A percentile compares a stretch with the other conserved stretches of the same genome.
Evolutionary conservation across 1,140 invertebrate genomes (phyloP).

Genomic region (Magallana angulata): DNA sequence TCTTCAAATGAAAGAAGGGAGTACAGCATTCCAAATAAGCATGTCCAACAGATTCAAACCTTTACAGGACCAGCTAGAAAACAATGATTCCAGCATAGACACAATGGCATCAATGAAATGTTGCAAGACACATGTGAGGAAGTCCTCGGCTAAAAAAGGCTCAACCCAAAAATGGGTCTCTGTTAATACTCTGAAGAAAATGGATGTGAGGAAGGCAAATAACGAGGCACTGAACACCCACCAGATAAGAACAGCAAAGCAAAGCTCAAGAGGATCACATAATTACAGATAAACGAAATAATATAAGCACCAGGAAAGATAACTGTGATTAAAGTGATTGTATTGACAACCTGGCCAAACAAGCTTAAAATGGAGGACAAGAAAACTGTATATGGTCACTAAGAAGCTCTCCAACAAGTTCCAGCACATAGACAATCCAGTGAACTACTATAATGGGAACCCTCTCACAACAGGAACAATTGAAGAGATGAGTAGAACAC

Average conservation of each 20-base stretch:
- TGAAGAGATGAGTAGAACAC: constrained; percentile 56
- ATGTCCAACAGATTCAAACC: too few species aligned
- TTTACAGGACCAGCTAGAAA: too few species aligned
- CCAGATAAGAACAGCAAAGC: too few species aligned
- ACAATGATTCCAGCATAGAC: too few species aligned
- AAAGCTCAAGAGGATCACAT: constrained; percentile 53
- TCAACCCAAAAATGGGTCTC: constrained; percentile 61
- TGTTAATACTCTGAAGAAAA: constrained; percentile 43
- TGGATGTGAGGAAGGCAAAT: constrained; percentile 52
- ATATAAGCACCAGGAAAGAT: constrained; percentile 40
- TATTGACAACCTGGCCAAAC: constrained; percentile 53
- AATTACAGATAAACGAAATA: constrained; percentile 42
- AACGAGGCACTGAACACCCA: constrained; percentile 2
- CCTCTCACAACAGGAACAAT: constrained; percentile 23
- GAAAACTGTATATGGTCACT: constrained; percentile 46
- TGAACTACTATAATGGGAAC: background rate
- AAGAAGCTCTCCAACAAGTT: background rate
- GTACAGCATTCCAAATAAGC: too few species aligned
- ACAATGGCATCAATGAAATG: too few species aligned
- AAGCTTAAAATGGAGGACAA: constrained; percentile 47
- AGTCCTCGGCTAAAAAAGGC: constrained; percentile 7
- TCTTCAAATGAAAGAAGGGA: too few species aligned
- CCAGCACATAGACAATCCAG: too few species aligned
- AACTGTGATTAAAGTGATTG: constrained; percentile 32
- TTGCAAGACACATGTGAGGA: too few species aligned